Conservation (phyloP, 23 tunicate species). For the Ascidia mentula region DNA sequence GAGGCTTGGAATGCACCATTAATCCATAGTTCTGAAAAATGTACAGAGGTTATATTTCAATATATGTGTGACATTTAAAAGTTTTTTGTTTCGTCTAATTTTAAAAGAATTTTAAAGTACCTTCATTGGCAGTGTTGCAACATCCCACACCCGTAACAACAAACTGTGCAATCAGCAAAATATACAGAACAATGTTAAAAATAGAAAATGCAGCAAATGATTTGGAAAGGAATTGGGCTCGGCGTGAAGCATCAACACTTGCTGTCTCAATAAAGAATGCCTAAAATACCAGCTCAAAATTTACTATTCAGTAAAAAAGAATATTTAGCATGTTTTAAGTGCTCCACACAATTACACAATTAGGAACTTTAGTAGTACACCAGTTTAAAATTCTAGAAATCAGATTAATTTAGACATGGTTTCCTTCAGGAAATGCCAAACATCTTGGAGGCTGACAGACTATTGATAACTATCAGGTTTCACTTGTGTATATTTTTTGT, state of each 20-base stretch:
- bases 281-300: conserved; percentile 14
- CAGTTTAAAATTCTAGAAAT: too few species aligned
- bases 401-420: too few species aligned
- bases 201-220: conserved; percentile 76
- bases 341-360: too few species aligned
- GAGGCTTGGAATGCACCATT: conserved; percentile 84
- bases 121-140: conserved; percentile 27
- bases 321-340: too few species aligned
- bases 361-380: too few species aligned
- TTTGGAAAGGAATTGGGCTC: conserved; percentile 84
- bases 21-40: conserved; percentile 46
- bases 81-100: background rate
- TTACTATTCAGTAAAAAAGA: background rate
- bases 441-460: too few species aligned
- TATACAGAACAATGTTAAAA: conserved; percentile 65
- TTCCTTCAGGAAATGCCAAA: too few species aligned
- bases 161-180: conserved; percentile 62
- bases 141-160: conserved; percentile 62
- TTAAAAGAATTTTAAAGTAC: background rate
- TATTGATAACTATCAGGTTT: too few species aligned
- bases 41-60: too few species aligned
- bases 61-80: background rate
- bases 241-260: conserved; percentile 62
- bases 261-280: conserved; percentile 78
- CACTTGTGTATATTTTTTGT: too few species aligned